Conservation (phyloP, 2,797 vertebrate species). For the Novumbra hubbsi region DNA sequence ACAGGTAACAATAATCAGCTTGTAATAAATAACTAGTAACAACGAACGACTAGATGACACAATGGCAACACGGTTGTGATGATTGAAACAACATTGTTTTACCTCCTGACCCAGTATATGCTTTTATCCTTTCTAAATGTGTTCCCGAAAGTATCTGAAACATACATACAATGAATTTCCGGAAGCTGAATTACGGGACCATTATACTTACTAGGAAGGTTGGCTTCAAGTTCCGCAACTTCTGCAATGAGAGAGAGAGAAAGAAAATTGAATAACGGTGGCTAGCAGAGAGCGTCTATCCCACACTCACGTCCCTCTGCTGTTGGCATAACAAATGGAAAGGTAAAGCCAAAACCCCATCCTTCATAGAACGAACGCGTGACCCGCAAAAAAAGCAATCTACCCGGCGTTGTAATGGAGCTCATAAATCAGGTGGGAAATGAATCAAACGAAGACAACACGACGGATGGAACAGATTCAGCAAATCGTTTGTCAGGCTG, state of each 20-base stretch:
- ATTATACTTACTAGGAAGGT: conserved; percentile 90
- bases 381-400: neutral
- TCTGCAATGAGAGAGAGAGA: conserved; percentile 70
- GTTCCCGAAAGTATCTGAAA: conserved; percentile 2
- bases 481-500: neutral
- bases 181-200: neutral
- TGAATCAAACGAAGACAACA: neutral
- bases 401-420: neutral
- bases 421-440: neutral
- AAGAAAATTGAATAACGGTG: neutral
- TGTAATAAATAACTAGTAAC: too few species aligned
- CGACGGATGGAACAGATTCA: neutral
- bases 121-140: too few species aligned
- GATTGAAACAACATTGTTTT: too few species aligned
- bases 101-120: too few species aligned
- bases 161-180: too few species aligned
- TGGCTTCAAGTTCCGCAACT: conserved; percentile 94
- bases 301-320: neutral
- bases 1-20: too few species aligned
- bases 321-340: neutral
- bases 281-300: neutral
- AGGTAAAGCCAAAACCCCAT: neutral
- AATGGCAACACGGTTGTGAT: too few species aligned
- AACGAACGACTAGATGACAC: too few species aligned
- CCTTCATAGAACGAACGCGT: neutral